Conservation (phyloP, 2,797 vertebrate genomes). For the Coranthus polyacanthus region DNA sequence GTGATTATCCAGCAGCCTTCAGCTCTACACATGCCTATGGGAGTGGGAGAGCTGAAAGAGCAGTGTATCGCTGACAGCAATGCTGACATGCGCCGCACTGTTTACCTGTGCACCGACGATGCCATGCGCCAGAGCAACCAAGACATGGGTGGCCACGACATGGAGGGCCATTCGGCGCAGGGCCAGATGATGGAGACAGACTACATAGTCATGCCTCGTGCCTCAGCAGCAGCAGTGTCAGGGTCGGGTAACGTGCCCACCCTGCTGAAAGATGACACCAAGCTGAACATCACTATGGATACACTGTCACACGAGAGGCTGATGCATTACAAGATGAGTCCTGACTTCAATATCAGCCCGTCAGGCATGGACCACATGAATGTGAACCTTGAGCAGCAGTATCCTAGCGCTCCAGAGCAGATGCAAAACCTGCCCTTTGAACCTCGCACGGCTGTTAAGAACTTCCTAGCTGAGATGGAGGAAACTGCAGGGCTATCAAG, state of each 20-base stretch:
- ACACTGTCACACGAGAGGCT: slow-evolving; percentile 95
- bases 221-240: slow-evolving; percentile 62
- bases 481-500: slow-evolving; percentile 93
- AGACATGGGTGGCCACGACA: slow-evolving; percentile 90
- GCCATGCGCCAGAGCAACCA: slow-evolving; percentile 93
- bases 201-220: slow-evolving; percentile 98
- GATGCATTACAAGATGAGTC: slow-evolving; percentile 97
- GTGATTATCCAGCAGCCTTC: slow-evolving; percentile 98
- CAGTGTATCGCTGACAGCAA: slow-evolving; percentile 91
- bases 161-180: slow-evolving; percentile 88
- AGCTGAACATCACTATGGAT: slow-evolving; percentile 97
- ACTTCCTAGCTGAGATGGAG: slow-evolving; percentile 99
- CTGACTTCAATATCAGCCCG: slow-evolving; percentile 94
- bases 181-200: slow-evolving; percentile 97
- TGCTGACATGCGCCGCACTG: slow-evolving; percentile 93
- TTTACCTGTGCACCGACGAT: slow-evolving; percentile 97
- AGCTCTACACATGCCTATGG: slow-evolving; percentile 94
- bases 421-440: slow-evolving; percentile 98
- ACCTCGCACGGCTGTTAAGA: slow-evolving; percentile 98
- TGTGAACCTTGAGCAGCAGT: slow-evolving; percentile 95
- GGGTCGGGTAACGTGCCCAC: slow-evolving; percentile 90
- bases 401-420: slow-evolving; percentile 88
- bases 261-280: slow-evolving; percentile 94
- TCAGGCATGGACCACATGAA: slow-evolving; percentile 96
- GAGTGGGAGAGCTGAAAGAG: slow-evolving; percentile 92